Base-by-base conservation (phyloP, 2,113 vertebrate genomes). In the Cardinalis cardinalis region DNA sequence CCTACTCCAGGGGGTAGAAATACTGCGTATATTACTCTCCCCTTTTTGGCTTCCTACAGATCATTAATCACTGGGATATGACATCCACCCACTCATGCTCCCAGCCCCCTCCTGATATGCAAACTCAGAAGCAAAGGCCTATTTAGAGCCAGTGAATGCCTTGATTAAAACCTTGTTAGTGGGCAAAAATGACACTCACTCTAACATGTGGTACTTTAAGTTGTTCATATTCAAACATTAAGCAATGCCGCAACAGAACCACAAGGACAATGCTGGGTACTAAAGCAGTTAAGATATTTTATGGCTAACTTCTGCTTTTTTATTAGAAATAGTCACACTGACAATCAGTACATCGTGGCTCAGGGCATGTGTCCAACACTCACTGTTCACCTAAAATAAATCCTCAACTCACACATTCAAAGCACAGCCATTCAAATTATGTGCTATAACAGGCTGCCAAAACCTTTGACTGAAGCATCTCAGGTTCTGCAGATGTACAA, bases 1-100 rank as follows among this genome's bases (percentile, higher is more conserved):
- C 98, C 96, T 98, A 83, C 97, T 97, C 95, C 97, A 97, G 97
- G 97, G 97, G 97, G 98, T 97, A 97, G 97, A 96, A 97, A 97
- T 97, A 94, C 96, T 97, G 97, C 83, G 96, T 98, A 97, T 96
- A 97, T 97, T 97, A 97, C 97, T 96, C 94, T 95, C 93, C 65
- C 82, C 93, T 96, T 96, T 96, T 96, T 76, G 71, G 96, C 97
- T 96, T 96, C 95, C 91, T 94, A 95, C 95, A 96, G 97, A 97
- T 97, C 98, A 98, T 98, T 98, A 98, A 98, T 99, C 98, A 99
- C 97, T 88, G 90, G 70, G 96, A 98, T 97, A 96, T 97, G 97
- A 98, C 98, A 97, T 96, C 96, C 96, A 96, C 97, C 96, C 90
- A 97, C 97, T 98, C 95, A 75, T 32, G 88, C 96, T 97, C 97